A percentile compares a stretch with the other conserved stretches of the same genome.
These are phyloP conservation scores for Pegea sp. DNA, from an alignment of 23 tunicate genomes.

Conservation along the genomic window DNA sequence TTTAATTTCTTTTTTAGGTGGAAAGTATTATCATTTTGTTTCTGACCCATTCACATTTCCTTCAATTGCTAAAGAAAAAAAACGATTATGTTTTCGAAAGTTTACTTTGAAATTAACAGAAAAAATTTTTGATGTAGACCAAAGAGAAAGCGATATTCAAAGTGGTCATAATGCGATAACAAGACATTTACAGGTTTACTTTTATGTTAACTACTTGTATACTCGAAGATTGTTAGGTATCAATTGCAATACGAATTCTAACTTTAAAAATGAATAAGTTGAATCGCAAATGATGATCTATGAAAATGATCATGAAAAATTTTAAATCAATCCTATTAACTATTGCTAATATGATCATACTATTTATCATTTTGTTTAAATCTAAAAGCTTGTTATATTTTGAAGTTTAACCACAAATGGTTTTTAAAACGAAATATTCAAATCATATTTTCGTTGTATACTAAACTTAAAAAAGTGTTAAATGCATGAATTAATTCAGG, in stretches of 20 bases:
- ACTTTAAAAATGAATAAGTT: too few relatives aligned
- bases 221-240: too few relatives aligned
- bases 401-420: not conserved
- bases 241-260: too few relatives aligned
- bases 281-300: too few relatives aligned
- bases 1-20: too few relatives aligned
- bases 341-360: too few relatives aligned
- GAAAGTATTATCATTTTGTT: constrained; percentile 5
- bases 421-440: not conserved
- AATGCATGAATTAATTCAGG: constrained; percentile 1
- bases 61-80: constrained; percentile 7
- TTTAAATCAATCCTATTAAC: too few relatives aligned
- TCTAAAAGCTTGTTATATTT: too few relatives aligned
- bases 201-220: too few relatives aligned
- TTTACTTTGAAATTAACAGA: constrained; percentile 1
- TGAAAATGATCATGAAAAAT: too few relatives aligned
- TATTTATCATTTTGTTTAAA: too few relatives aligned
- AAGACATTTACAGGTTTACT: constrained; percentile 9
- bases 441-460: not conserved
- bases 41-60: constrained; percentile 13
- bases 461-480: not conserved
- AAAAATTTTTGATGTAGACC: constrained; percentile 3
- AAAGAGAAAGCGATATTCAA: not conserved
- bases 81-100: constrained; percentile 3
- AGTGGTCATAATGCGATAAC: not conserved